These are phyloP conservation scores for Brienomyrus longianalis DNA, from an alignment of 2,113 vertebrate genomes.

Conservation along the genomic window DNA sequence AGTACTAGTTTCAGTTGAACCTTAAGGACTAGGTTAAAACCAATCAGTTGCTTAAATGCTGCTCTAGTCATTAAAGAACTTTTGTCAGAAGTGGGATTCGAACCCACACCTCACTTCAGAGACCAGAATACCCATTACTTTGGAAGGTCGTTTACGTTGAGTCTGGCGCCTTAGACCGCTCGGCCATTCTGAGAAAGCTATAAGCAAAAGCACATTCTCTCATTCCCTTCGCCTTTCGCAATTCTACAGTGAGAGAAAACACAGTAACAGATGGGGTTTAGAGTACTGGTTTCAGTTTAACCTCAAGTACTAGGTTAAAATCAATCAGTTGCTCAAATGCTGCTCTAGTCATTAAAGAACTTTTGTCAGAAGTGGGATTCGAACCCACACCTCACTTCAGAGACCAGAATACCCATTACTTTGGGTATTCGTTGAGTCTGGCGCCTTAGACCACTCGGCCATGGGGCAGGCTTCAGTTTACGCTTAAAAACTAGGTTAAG, in stretches of 20 bases:
- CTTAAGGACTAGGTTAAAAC: background rate
- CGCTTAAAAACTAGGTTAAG: no score
- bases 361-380: no score
- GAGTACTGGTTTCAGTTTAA: background rate
- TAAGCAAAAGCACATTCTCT: background rate
- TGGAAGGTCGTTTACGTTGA: background rate
- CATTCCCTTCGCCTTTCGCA: background rate
- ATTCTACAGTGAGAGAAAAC: background rate
- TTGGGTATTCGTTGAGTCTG: no score
- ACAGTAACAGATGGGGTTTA: background rate
- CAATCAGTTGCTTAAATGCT: background rate
- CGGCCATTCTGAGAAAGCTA: background rate
- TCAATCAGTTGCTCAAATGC: background rate
- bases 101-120: background rate
- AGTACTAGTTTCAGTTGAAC: background rate
- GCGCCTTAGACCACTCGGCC: no score
- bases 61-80: background rate
- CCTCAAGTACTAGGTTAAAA: background rate
- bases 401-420: no score
- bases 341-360: no score
- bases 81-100: background rate
- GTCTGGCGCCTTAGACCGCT: background rate
- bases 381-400: no score
- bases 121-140: background rate
- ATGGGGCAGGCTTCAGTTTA: background rate